Conservation (phyloP, 2,888 invertebrate species). For the Torymus texanus region DNA sequence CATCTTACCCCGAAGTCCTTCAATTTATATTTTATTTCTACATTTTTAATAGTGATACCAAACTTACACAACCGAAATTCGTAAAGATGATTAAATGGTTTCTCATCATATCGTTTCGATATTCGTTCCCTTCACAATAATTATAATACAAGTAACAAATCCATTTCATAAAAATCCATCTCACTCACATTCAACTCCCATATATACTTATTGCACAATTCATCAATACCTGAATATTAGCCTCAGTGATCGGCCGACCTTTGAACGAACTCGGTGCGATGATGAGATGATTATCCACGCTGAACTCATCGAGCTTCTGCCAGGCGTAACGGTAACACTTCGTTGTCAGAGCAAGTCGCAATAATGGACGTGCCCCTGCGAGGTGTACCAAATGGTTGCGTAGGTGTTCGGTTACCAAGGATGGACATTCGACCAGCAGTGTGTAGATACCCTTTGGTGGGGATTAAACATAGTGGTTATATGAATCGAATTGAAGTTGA, state of each 20-base stretch:
- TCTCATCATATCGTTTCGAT: no score
- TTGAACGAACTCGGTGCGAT: conserved; percentile 81
- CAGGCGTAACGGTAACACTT: conserved; percentile 89
- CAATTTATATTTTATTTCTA: no score
- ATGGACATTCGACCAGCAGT: conserved; percentile 68
- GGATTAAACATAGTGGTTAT: not conserved
- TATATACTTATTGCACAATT: no score
- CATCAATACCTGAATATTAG: conserved; percentile 82
- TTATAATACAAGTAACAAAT: no score
- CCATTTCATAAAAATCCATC: no score
- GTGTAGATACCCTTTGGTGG: conserved; percentile 68
- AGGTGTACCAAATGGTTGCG: conserved; percentile 66
- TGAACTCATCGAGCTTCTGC: conserved; percentile 79
- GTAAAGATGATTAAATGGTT: no score
- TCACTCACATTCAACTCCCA: not conserved
- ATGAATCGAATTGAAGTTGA: no score
- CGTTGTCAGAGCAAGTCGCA: conserved; percentile 82
- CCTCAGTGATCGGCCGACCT: conserved; percentile 82
- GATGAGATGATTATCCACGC: conserved; percentile 83
- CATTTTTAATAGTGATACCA: no score
- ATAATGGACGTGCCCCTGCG: conserved; percentile 76
- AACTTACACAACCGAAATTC: no score
- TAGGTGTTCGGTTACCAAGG: conserved; percentile 63
- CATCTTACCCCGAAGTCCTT: no score
- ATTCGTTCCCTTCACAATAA: no score